phyloP scores from a whole-genome alignment of 2,113 vertebrate species.

The Tetrao urogallus region DNA sequence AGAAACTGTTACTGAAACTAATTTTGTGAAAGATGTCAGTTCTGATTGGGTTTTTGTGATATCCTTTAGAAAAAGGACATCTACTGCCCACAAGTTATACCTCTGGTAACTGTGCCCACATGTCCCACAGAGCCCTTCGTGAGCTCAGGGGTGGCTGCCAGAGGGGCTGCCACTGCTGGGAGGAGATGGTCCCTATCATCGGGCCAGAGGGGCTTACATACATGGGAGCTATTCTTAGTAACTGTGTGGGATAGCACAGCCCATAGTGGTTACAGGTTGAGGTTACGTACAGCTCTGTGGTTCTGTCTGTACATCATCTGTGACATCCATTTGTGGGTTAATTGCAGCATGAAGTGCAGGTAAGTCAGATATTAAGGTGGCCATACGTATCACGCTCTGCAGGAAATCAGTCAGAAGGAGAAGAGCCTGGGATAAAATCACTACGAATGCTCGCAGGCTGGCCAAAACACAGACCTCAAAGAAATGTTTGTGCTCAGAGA shows the following conservation, averaged over 20 bases:
- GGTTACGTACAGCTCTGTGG: neutral
- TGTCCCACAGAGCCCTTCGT: neutral
- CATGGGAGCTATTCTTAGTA: neutral
- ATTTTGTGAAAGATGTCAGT: neutral
- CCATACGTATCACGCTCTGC: fast-evolving
- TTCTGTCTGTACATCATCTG: neutral
- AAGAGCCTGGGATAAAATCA: neutral
- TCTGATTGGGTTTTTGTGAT: neutral
- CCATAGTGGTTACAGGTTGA: neutral
- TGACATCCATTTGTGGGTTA: neutral
- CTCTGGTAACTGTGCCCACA: neutral
- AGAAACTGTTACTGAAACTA: neutral
- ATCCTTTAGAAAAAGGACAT: neutral
- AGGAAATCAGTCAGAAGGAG: neutral
- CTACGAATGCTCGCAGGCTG: neutral
- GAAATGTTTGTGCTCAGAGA: neutral
- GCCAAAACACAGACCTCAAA: neutral
- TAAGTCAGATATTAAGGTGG: neutral
- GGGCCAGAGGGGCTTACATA: neutral
- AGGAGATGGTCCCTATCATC: neutral
- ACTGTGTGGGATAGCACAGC: neutral
- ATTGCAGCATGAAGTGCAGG: neutral
- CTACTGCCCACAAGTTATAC: neutral
- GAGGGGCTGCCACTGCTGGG: neutral
- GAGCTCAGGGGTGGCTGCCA: neutral